Percentiles rank a stretch among this genome's conserved stretches.
Conservation (phyloP, 2,888 invertebrate genomes). For the Heliconius aoede region DNA sequence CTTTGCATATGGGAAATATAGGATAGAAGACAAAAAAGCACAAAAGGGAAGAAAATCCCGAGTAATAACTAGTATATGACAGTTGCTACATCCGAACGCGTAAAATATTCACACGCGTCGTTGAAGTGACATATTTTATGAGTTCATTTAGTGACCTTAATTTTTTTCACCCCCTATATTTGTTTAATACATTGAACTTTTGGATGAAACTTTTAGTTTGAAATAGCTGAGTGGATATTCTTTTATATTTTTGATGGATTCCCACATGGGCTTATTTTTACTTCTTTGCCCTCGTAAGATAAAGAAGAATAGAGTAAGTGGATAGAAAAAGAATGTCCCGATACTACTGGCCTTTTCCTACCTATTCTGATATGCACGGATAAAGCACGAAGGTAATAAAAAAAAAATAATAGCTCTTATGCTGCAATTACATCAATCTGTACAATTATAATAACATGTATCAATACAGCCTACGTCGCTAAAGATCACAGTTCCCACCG, state of each 20-base stretch:
- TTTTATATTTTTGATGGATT: neutral
- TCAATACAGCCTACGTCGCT: neutral
- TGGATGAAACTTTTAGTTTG: neutral
- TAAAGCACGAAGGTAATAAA: too few species aligned
- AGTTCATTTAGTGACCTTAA: constrained; percentile 22
- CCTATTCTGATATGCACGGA: too few species aligned
- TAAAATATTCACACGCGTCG: constrained; percentile 24
- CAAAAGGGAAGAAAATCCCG: neutral
- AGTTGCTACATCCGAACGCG: neutral
- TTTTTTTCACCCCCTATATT: neutral
- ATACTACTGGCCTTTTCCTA: too few species aligned
- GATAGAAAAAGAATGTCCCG: too few species aligned
- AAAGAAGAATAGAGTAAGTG: too few species aligned
- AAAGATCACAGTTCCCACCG: neutral
- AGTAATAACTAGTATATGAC: neutral
- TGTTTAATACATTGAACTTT: neutral
- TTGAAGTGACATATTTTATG: constrained; percentile 26
- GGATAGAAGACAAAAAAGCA: neutral
- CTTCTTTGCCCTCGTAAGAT: neutral
- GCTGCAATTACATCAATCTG: neutral
- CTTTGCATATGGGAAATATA: neutral
- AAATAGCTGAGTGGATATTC: neutral
- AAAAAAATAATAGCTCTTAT: too few species aligned
- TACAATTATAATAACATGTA: constrained; percentile 8
- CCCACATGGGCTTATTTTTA: neutral